Evolutionary conservation across 1,140 invertebrate genomes (phyloP), one percentile per base, ranked within the genome.

Genomic region (Drosophila saltans): DNA sequence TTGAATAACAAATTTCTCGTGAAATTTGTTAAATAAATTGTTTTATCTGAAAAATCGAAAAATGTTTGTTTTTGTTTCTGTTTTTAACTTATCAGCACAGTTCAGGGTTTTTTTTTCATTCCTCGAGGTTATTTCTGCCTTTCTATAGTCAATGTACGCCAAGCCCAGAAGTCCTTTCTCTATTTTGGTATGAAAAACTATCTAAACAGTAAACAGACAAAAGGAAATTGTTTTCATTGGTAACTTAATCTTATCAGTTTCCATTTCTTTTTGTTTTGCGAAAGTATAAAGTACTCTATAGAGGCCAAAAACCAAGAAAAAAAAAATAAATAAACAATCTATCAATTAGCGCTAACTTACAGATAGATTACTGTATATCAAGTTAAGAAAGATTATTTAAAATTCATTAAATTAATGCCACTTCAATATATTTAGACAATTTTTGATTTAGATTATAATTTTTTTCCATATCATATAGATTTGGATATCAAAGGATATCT

Each of bases 241-340:
- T 52, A 21, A 26, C 57, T 24, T 39, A 59, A 59, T 59, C 57
- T 59, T 59, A 59, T 59, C 57, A 59, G 33, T 52, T 52, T 33
- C 2, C 55, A 57, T 28, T 40, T 24, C 21, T 59, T 39, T 21
- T 40, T n/a, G 11, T 33, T 57, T 57, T 33, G 16, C 16, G 0
- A 58, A 59, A 59, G 57, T 33, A 59, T 36, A 59, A 40, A 40
- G 57, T 39, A 59, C 57, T 59, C 16, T 40, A 24, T 36, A 40
- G 57, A 40, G 57, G 57, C 57, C 57, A 59, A 59, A 33, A 57
- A 48, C 1, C 8, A 56, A 30, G 11, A 40, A 40, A 40, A 5
- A 7, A 21, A 48, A 48, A 48, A 48, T 0, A 24, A 40, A 40
- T 11, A 40, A 11, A 5, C 33, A 36, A 36, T 36, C 8, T 4